phyloP scores from a whole-genome alignment of 2,888 invertebrate genomes.

The Agrochola lychnidis region DNA sequence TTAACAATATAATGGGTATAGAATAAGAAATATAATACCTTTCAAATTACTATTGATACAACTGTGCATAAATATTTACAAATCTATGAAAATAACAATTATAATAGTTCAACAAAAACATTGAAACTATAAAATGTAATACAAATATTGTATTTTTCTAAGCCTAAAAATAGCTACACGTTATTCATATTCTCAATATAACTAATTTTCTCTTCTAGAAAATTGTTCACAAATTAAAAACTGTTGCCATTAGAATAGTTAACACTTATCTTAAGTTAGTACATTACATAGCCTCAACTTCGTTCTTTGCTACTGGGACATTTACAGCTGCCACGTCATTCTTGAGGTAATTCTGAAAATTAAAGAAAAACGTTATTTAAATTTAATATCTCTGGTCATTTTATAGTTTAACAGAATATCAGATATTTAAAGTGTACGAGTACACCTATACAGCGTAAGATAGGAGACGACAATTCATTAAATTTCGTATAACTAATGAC shows the following conservation, averaged over 20 bases:
- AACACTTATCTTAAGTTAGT: constrained; percentile 34
- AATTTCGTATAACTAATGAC: not conserved
- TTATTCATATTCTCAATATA: not conserved
- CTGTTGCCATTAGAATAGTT: constrained; percentile 23
- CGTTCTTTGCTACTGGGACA: constrained; percentile 76
- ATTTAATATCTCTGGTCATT: not conserved
- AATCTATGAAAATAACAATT: constrained; percentile 40
- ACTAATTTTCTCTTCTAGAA: constrained; percentile 21
- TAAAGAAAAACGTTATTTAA: not conserved
- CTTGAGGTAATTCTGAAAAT: constrained; percentile 83
- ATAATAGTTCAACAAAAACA: constrained; percentile 44
- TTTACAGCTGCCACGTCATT: constrained; percentile 72
- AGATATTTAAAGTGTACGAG: not conserved
- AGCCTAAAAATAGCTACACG: constrained; percentile 37
- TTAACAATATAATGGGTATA: constrained; percentile 18
- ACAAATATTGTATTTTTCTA: constrained; percentile 43
- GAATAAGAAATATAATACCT: constrained; percentile 26
- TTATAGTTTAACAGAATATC: too few relatives aligned
- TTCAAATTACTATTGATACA: constrained; percentile 40
- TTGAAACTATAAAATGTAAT: constrained; percentile 39
- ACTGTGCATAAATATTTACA: constrained; percentile 44
- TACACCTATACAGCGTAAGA: not conserved
- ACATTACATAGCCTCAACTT: constrained; percentile 82
- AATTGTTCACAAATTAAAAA: constrained; percentile 40
- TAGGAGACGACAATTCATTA: not conserved